phyloP scores from a whole-genome alignment of 2,888 invertebrate species.

The Amphimallon solstitiale region DNA sequence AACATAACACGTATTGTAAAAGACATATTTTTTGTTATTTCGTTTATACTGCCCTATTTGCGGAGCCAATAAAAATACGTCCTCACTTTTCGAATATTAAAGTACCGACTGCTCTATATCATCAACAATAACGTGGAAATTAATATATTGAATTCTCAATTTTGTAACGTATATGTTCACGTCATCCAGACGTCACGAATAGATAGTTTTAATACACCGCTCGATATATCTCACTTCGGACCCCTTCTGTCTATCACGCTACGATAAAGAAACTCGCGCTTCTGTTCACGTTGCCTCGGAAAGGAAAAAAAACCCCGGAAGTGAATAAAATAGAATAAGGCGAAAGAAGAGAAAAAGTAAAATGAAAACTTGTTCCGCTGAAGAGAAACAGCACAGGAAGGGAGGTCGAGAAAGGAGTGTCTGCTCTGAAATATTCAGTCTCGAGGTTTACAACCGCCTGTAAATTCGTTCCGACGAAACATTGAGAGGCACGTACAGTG shows the following conservation, averaged over 20 bases:
- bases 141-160: too few species aligned
- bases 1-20: too few species aligned
- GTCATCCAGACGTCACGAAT: too few species aligned
- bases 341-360: background rate
- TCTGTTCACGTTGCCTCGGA: conserved; percentile 11
- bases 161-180: too few species aligned
- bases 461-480: conserved; percentile 23
- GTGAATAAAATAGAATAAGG: conserved; percentile 16
- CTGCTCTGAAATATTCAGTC: conserved; percentile 27
- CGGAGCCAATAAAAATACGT: too few species aligned
- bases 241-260: background rate
- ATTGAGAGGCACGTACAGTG: conserved; percentile 17
- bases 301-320: conserved; percentile 1
- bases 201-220: background rate
- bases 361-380: background rate
- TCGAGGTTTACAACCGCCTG: conserved; percentile 27
- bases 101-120: too few species aligned
- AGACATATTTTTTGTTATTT: too few species aligned
- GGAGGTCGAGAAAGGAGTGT: background rate
- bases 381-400: conserved; percentile 2
- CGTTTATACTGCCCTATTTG: too few species aligned
- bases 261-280: background rate
- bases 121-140: too few species aligned
- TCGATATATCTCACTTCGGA: conserved; percentile 6
- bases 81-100: too few species aligned